Percentiles rank a stretch among this genome's conserved stretches.
Evolutionary conservation across 2,797 vertebrate genomes (phyloP).

Genomic region (Okamejei kenojei): DNA sequence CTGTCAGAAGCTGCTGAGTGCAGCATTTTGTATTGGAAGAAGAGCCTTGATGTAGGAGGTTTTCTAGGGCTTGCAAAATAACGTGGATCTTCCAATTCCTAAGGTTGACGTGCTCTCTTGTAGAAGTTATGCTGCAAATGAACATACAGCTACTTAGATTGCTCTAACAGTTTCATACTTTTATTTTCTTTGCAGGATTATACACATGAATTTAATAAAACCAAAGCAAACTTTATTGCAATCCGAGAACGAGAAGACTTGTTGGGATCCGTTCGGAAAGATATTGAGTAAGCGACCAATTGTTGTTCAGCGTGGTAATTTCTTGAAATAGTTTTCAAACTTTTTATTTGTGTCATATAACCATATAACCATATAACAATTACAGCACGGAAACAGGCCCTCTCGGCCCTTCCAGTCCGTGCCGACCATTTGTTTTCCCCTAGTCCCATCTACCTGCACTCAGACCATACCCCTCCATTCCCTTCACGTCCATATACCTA

Average conservation of each 20-base stretch:
- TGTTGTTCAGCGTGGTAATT: not conserved
- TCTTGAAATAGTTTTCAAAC: not conserved
- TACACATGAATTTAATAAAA: constrained; percentile 97
- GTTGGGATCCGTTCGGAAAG: constrained; percentile 88
- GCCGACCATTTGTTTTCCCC: too few species aligned
- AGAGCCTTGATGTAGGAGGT: not conserved
- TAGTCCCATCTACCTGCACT: too few species aligned
- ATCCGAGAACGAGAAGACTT: constrained; percentile 92
- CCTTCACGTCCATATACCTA: too few species aligned
- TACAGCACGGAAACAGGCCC: too few species aligned
- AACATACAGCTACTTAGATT: not conserved
- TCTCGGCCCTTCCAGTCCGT: too few species aligned
- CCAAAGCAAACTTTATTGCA: constrained; percentile 91
- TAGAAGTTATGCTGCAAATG: too few species aligned
- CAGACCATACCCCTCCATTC: too few species aligned
- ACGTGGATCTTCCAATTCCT: not conserved
- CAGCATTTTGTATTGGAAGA: not conserved
- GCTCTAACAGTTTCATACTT: not conserved
- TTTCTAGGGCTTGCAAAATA: too few species aligned
- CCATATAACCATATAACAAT: too few species aligned
- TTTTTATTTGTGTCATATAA: not conserved
- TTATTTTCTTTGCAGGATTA: constrained; percentile 71
- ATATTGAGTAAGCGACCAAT: constrained; percentile 94
- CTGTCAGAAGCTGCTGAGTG: not conserved
- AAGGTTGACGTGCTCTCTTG: not conserved